Evolutionary conservation across 2,113 vertebrate species (phyloP).

Genomic region (Quiscalus mexicanus): DNA sequence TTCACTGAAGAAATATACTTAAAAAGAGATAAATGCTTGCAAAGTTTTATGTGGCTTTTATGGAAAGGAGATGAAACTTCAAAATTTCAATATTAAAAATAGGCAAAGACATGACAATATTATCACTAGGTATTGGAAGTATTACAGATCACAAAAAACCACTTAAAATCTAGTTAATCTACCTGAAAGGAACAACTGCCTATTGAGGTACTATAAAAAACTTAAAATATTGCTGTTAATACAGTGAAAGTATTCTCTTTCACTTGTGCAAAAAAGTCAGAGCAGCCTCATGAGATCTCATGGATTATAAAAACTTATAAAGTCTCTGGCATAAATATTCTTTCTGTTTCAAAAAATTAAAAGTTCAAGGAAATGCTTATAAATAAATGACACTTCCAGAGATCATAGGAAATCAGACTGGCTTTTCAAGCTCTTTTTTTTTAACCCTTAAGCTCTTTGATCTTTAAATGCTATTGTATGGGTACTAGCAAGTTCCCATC

Average conservation of each 20-base stretch:
- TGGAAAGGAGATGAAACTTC: not conserved
- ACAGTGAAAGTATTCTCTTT: not conserved
- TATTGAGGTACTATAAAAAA: not conserved
- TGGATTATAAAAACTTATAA: not conserved
- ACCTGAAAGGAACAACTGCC: not conserved
- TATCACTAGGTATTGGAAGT: not conserved
- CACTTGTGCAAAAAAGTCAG: not conserved
- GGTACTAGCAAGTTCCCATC: constrained; percentile 4
- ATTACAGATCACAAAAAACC: not conserved
- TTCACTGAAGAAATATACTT: not conserved
- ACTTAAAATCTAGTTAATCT: not conserved
- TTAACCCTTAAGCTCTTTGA: constrained; percentile 46
- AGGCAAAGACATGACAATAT: not conserved
- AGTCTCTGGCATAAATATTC: not conserved
- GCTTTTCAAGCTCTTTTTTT: not conserved
- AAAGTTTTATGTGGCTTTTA: not conserved
- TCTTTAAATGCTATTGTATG: constrained; percentile 21
- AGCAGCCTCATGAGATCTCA: not conserved
- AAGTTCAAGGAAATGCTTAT: constrained; percentile 12
- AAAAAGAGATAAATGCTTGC: not conserved
- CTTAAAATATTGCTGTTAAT: not conserved
- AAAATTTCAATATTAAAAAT: not conserved
- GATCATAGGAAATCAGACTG: not conserved
- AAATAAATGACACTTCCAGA: constrained; percentile 1
- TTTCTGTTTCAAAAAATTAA: constrained; percentile 10